A percentile compares a stretch with the other conserved stretches of the same genome.
These are phyloP conservation scores for Protonibea diacanthus DNA, from an alignment of 2,797 vertebrate genomes.

Conservation along the genomic window DNA sequence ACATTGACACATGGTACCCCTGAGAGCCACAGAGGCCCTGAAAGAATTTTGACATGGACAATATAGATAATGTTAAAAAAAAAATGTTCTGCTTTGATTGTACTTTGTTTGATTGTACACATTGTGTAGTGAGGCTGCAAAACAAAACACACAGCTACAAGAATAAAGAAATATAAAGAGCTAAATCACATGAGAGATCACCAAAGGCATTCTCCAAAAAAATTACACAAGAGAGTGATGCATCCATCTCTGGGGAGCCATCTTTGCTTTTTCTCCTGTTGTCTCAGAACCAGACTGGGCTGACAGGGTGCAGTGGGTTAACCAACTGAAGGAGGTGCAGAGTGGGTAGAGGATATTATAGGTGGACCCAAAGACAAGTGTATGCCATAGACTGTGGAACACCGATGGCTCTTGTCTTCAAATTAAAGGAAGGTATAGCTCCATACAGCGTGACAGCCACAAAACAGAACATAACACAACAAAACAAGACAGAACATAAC, in stretches of 20 bases:
- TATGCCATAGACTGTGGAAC: background rate
- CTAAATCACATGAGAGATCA: background rate
- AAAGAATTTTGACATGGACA: background rate
- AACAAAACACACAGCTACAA: background rate
- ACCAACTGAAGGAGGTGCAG: background rate
- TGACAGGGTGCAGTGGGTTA: background rate
- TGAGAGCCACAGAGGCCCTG: background rate
- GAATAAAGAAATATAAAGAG: background rate
- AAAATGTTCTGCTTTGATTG: too few species aligned
- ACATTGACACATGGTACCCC: too few species aligned
- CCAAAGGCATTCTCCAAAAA: slow-evolving; percentile 2
- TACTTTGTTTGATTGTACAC: too few species aligned
- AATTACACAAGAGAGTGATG: background rate
- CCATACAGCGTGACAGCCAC: too few species aligned
- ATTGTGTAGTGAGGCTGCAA: background rate
- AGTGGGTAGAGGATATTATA: background rate
- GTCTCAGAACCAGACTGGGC: background rate
- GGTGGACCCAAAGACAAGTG: background rate
- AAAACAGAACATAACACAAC: too few species aligned
- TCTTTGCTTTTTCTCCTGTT: too few species aligned
- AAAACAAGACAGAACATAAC: too few species aligned
- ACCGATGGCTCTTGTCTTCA: background rate
- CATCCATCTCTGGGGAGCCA: background rate
- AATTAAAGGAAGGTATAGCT: too few species aligned
- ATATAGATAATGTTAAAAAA: background rate